Base-by-base conservation (phyloP, 2,888 invertebrate species). In the Elysia crispata region DNA sequence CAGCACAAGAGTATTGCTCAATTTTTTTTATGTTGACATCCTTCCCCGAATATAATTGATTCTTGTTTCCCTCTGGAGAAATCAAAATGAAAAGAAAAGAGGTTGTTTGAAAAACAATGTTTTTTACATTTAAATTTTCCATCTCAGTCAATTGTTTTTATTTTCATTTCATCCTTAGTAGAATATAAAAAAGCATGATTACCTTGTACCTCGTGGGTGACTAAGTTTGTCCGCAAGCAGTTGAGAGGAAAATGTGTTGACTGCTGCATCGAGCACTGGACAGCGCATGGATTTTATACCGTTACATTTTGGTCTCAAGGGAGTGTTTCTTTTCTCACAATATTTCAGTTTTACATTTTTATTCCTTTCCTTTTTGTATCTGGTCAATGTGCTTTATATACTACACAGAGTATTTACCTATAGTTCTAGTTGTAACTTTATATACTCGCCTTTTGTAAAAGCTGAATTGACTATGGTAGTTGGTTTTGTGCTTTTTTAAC, bases 191-290 rank as follows among this genome's bases (percentile, higher is more conserved):
- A 5, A 33, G 33, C 23, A 41, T 31, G 33, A 11, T 70, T 31
- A 18, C 41, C 64, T 41, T 60, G 20, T 50, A 30, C 69, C 20
- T 13, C 18, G 28, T 41, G 57, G 54, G 30, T 28, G 28, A 31
- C 69, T 23, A 62, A 74, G 70, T 83, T 76, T 75, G 67, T 79
- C 76, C 70, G 64, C 60, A 70, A 80, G 69, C 33, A 64, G 64
- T 76, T 70, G 66, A 57, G 79, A 80, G 78, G 81, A 83, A 83
- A 86, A 86, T 87, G 86, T 87, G 83, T 78, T 76, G 87, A 85
- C 82, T 86, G 84, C 86, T 87, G 86, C 86, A 87, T 82, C 84
- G 76, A 78, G 76, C 66, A 81, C 78, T 79, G 79, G 49, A 62
- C 33, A 30, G 54, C 28, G 72, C 75, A 81, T 81, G 69, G 54